These are phyloP conservation scores for Lampris megalopsis DNA, from an alignment of 2,113 vertebrate species.

Conservation along the genomic window DNA sequence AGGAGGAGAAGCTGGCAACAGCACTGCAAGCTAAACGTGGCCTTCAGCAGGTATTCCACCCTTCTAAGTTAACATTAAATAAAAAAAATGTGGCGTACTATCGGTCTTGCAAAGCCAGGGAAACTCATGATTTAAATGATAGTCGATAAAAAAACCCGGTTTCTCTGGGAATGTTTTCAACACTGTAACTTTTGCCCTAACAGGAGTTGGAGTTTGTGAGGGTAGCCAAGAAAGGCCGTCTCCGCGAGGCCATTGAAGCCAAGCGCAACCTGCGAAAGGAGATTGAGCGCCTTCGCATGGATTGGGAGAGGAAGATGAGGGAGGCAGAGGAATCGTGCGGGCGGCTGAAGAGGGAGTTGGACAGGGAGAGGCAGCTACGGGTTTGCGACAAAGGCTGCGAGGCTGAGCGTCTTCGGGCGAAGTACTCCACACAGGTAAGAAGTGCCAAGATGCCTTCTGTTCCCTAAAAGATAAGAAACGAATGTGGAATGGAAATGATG, in stretches of 20 bases:
- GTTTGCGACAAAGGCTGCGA: constrained; percentile 96
- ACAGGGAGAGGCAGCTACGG: constrained; percentile 89
- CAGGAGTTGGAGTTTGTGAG: constrained; percentile 96
- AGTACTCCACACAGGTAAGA: constrained; percentile 93
- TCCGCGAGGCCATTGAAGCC: constrained; percentile 94
- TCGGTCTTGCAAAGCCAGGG: no score
- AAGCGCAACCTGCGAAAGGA: constrained; percentile 94
- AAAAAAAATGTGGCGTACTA: background rate
- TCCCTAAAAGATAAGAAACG: background rate
- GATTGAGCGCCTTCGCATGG: constrained; percentile 91
- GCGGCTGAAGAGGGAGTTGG: constrained; percentile 91
- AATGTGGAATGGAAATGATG: background rate
- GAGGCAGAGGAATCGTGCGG: constrained; percentile 91
- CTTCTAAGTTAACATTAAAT: background rate
- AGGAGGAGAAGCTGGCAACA: constrained; percentile 92
- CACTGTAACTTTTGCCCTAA: background rate
- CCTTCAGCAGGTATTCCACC: constrained; percentile 90
- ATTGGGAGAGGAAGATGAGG: constrained; percentile 95
- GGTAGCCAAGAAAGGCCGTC: constrained; percentile 95
- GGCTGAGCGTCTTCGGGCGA: constrained; percentile 89
- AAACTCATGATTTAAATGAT: no score
- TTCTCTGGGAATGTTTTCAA: background rate
- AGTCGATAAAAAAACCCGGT: no score
- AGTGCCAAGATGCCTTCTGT: background rate
- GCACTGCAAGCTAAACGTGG: constrained; percentile 95